Evolutionary conservation across 2,113 vertebrate genomes (phyloP), one percentile per base, ranked within the genome.

Genomic region (Harpagus bidentatus): DNA sequence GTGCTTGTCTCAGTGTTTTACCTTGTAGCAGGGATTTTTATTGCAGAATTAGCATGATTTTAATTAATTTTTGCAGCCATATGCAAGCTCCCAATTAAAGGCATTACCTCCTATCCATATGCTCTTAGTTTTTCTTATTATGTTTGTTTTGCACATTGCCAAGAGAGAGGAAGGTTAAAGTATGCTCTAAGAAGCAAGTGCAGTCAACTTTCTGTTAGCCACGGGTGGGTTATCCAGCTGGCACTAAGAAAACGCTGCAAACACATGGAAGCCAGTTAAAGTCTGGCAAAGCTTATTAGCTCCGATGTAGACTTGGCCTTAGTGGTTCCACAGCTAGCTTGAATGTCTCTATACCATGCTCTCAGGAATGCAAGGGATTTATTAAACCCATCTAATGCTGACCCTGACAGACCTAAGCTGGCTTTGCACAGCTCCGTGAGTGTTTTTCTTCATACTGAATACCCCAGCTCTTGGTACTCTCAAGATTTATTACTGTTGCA

Each of bases 31-130:
- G 55, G 59, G 56, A 94, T 76, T 97, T 95, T 96, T 95, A 48
- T 80, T 92, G 73, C 70, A 88, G 56, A 77, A 89, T 76, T 91
- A 56, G 14, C 91, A 70, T 36, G 36, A 26, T 87, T 96, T 97
- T 92, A 96, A 97, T 95, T 95, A 94, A 63, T 77, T 61, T 94
- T 92, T 95, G 70, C 86, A 96, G 90, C 53, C 82, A 88, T 78
- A 94, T 83, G 56, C 47, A 96, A 92, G 32, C 5, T 80, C 31
- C 58, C 62, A 96, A 59, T 96, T 96, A 93, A 90, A 90, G 22
- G 7, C 43, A 84, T 92, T 92, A 28, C 73, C 59, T 95, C 65
- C 76, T 95, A 38, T 40, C 84, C 95, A 88, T 86, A 88, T 91
- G 88, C 8, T 91, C 40, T 86, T 73, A 56, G 6, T 36, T 95